These are phyloP conservation scores for Phalangium opilio DNA, from an alignment of 2,888 invertebrate species.

Conservation along the genomic window DNA sequence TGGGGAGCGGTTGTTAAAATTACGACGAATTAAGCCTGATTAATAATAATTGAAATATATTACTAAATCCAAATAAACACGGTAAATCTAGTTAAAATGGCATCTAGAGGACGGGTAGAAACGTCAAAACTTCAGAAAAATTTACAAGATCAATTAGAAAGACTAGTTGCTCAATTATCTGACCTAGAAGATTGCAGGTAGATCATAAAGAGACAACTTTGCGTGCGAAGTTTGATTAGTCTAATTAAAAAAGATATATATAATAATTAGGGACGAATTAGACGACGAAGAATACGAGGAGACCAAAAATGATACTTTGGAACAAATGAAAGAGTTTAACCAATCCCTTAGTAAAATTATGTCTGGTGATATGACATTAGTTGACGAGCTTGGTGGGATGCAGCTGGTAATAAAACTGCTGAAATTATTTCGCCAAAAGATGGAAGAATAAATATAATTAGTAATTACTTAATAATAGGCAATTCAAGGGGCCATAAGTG, in stretches of 20 bases:
- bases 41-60: too few relatives aligned
- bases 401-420: constrained; percentile 41
- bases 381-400: constrained; percentile 47
- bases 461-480: constrained; percentile 35
- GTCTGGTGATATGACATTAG: constrained; percentile 47
- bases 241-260: constrained; percentile 1
- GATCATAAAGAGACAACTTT: constrained; percentile 21
- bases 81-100: constrained; percentile 8
- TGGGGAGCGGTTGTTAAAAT: too few relatives aligned
- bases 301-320: constrained; percentile 49
- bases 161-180: constrained; percentile 49
- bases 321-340: constrained; percentile 52
- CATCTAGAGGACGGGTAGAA: constrained; percentile 42
- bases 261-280: constrained; percentile 46
- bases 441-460: background rate
- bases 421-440: background rate
- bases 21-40: too few relatives aligned
- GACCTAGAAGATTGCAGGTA: constrained; percentile 55
- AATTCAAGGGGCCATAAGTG: constrained; percentile 53
- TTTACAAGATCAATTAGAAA: constrained; percentile 48
- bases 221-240: background rate
- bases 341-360: constrained; percentile 43
- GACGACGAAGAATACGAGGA: constrained; percentile 49
- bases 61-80: too few relatives aligned
- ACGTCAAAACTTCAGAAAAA: constrained; percentile 47